A percentile compares a stretch with the other conserved stretches of the same genome.
Evolutionary conservation across 2,797 vertebrate genomes (phyloP).

Genomic region (Monodelphis domestica): DNA sequence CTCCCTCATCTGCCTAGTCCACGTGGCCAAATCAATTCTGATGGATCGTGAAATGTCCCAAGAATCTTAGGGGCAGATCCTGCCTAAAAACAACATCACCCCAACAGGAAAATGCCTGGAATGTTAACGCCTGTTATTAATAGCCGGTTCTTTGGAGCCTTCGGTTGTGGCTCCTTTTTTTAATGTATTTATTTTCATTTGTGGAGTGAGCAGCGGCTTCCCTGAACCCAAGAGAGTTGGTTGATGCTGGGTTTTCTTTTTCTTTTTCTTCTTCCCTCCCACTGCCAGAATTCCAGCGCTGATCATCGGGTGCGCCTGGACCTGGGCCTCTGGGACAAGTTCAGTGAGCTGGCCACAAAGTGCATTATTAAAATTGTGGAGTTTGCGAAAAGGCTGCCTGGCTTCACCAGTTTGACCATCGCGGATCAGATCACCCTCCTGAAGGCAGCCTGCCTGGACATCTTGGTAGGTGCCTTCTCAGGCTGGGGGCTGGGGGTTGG

Average conservation of each 20-base stretch:
- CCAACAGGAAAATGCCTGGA: conserved; percentile 66
- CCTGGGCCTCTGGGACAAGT: conserved; percentile 97
- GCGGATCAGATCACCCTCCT: conserved; percentile 97
- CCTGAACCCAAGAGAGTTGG: conserved; percentile 49
- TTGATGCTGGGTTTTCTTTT: neutral
- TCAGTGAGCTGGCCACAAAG: conserved; percentile 97
- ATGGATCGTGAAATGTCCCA: conserved; percentile 69
- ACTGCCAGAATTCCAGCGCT: conserved; percentile 92
- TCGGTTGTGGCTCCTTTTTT: conserved; percentile 29
- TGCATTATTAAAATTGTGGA: conserved; percentile 99
- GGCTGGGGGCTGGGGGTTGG: accelerated
- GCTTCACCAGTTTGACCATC: conserved; percentile 95
- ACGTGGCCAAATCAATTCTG: conserved; percentile 67
- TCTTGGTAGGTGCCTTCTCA: conserved; percentile 90
- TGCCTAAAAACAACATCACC: conserved; percentile 65
- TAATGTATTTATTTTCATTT: neutral
- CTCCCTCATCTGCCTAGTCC: conserved; percentile 73
- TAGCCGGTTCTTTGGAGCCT: conserved; percentile 58
- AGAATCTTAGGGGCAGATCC: conserved; percentile 72
- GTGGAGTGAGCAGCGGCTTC: conserved; percentile 34
- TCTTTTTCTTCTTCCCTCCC: neutral
- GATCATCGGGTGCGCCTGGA: conserved; percentile 95
- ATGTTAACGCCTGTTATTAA: neutral
- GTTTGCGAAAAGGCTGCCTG: conserved; percentile 95
- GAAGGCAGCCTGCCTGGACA: conserved; percentile 96